Evolutionary conservation across 2,888 invertebrate species (phyloP).

Genomic region (Tromatobia lineatoria): DNA sequence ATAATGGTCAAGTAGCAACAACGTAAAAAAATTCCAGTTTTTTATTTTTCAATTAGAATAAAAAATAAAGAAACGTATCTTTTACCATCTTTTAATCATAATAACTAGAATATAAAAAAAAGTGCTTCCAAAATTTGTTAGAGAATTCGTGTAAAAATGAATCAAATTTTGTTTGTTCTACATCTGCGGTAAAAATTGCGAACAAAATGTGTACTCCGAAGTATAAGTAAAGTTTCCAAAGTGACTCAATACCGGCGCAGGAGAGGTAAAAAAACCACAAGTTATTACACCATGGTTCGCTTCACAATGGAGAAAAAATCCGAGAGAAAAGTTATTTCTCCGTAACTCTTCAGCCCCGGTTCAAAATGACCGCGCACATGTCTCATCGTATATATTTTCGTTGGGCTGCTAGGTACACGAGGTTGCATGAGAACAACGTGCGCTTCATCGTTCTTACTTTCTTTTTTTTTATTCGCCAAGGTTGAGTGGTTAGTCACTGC

Average conservation of each 20-base stretch:
- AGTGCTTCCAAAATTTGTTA: no score
- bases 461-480: constrained; percentile 41
- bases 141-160: not conserved
- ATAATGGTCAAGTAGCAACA: no score
- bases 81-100: no score
- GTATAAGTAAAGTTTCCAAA: not conserved
- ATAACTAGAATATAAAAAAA: no score
- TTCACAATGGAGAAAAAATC: not conserved
- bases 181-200: not conserved
- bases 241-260: not conserved
- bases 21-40: no score
- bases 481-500: constrained; percentile 67
- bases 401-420: not conserved
- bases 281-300: constrained; percentile 1
- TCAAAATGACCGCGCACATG: constrained; percentile 3
- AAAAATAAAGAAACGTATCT: no score
- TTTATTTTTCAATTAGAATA: no score
- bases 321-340: constrained; percentile 7
- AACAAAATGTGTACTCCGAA: not conserved
- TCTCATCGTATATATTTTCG: constrained; percentile 16
- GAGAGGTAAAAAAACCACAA: not conserved
- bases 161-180: not conserved
- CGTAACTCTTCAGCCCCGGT: not conserved
- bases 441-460: constrained; percentile 15
- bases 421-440: constrained; percentile 18